Conservation (phyloP, 1,140 invertebrate genomes). For the Temnothorax nylanderi region DNA sequence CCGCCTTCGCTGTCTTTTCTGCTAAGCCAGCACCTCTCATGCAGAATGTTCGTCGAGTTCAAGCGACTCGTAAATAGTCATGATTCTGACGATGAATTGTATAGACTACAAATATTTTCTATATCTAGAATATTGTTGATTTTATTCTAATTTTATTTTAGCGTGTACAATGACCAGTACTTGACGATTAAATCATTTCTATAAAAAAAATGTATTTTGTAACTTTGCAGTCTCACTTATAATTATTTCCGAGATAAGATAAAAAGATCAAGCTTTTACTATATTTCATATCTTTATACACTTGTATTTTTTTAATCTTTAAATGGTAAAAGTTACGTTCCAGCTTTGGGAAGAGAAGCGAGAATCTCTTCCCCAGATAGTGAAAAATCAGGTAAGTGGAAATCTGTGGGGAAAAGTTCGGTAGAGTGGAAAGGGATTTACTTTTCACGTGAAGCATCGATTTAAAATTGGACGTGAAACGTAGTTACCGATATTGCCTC, state of each 20-base stretch:
- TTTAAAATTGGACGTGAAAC: constrained; percentile 60
- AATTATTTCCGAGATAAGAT: neutral
- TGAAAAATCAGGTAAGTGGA: constrained; percentile 37
- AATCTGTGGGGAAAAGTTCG: constrained; percentile 35
- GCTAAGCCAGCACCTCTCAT: constrained; percentile 1
- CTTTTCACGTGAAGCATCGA: constrained; percentile 44
- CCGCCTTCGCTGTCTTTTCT: neutral
- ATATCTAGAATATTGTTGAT: neutral
- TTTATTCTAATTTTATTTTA: constrained; percentile 1
- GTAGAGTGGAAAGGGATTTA: constrained; percentile 24
- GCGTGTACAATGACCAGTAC: neutral
- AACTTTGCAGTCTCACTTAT: neutral
- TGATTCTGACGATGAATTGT: neutral
- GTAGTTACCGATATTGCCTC: constrained; percentile 55
- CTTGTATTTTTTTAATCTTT: neutral
- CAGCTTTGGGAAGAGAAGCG: neutral
- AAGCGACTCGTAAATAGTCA: neutral
- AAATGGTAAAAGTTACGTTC: neutral
- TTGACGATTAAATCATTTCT: neutral
- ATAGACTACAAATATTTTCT: neutral
- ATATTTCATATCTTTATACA: neutral
- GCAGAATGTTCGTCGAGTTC: neutral
- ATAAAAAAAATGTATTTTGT: neutral
- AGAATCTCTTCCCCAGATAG: neutral
- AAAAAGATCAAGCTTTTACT: neutral